Conservation (phyloP, 2,888 invertebrate species). For the Trachelus tabidus region DNA sequence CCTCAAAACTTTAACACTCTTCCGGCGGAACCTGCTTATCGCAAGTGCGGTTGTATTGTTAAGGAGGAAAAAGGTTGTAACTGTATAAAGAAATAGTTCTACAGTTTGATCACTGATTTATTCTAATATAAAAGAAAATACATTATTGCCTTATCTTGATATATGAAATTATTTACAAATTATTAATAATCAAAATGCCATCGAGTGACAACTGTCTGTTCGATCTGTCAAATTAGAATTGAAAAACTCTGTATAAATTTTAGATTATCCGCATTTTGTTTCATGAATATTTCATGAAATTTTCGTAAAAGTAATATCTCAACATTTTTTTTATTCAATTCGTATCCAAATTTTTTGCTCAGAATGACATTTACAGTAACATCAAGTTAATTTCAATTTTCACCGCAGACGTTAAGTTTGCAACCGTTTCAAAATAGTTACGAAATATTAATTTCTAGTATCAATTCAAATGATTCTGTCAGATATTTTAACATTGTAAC, state of each 20-base stretch:
- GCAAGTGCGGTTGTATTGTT: constrained; percentile 23
- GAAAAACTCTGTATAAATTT: background rate
- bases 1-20: background rate
- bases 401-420: background rate
- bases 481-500: constrained; percentile 1
- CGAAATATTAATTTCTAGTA: background rate
- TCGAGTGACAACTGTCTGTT: background rate
- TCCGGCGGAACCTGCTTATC: background rate
- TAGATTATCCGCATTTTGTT: background rate
- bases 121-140: background rate
- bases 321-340: background rate
- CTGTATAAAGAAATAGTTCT: background rate
- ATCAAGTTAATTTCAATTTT: background rate
- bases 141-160: background rate
- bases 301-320: background rate
- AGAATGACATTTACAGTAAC: background rate
- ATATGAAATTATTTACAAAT: background rate
- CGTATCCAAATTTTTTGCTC: background rate
- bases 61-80: constrained; percentile 16
- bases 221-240: background rate
- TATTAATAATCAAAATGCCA: background rate
- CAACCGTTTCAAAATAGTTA: background rate
- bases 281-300: background rate
- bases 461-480: background rate
- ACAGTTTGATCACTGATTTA: background rate